Base-by-base conservation (phyloP, 2,888 invertebrate genomes). In the Oasisia sp. region DNA sequence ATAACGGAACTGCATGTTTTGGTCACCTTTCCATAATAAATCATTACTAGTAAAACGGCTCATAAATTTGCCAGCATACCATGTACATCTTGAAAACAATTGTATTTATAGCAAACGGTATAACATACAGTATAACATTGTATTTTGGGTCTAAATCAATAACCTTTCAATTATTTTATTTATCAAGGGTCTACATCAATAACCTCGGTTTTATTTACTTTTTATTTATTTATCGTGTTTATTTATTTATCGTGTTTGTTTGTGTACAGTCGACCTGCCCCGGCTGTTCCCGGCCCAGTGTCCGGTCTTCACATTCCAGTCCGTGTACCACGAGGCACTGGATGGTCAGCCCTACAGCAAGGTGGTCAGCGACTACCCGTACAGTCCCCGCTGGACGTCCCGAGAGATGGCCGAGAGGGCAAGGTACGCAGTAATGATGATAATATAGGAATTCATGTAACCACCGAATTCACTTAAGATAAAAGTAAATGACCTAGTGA, bases 291-390 rank as follows among this genome's bases (percentile, higher is more conserved):
- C 97, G 5, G 94, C 94, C 92, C 96, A 96, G 38, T 95, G 95
- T 91, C 96, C 96, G 19, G 93, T 94, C 45, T 94, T 96, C 90
- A 94, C 95, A 7, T 95, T 96, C 92, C 96, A 96, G 94, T 97
- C 97, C 5, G 95, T 96, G 12, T 96, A 96, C 94, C 96, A 96
- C 94, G 95, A 95, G 91, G 92, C 93, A 74, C 93, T 93, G 44
- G 95, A 95, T 32, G 95, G 96, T 12, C 95, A 95, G 91, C 96
- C 96, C 0, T 96, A 97, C 97, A 93, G 92, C 1, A 94, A 95
- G 92, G 93, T 94, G 12, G 94, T 94, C 91, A 94, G 93, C 32
- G 95, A 96, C 90, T 96, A 96, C 93, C 96, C 96, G 0, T 96
- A 96, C 94, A 96, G 96, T 93, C 96, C 96, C 1, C 94, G 96